Percentiles rank a stretch among this genome's conserved stretches.
Evolutionary conservation across 2,888 invertebrate species (phyloP).

Genomic region (Diaperis boleti): DNA sequence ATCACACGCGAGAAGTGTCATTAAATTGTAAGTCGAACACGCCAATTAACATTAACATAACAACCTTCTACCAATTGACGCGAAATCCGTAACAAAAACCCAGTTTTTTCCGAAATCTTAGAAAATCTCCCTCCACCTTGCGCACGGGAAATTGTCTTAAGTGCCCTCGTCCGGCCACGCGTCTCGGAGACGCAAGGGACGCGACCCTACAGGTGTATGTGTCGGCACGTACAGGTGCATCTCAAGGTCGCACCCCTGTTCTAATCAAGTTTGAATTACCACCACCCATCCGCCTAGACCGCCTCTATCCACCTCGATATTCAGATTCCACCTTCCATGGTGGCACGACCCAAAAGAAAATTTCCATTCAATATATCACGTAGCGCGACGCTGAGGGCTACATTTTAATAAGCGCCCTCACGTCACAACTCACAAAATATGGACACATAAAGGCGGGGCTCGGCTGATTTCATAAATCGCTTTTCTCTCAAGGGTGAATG

Average conservation of each 20-base stretch:
- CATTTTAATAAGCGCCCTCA: conserved; percentile 40
- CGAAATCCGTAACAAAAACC: not conserved
- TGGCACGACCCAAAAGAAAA: conserved; percentile 5
- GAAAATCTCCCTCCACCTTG: too few species aligned
- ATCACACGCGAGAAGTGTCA: too few species aligned
- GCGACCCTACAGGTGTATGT: conserved; percentile 57
- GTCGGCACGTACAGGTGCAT: conserved; percentile 62
- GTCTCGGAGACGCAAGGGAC: conserved; percentile 27
- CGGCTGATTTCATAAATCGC: conserved; percentile 28
- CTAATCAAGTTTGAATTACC: conserved; percentile 48
- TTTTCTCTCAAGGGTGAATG: conserved; percentile 28
- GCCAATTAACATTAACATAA: too few species aligned
- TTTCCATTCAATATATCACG: conserved; percentile 31
- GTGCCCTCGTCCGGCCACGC: conserved; percentile 33
- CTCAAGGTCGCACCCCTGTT: conserved; percentile 57
- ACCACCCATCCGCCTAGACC: conserved; percentile 11
- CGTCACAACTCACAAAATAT: conserved; percentile 55
- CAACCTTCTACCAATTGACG: too few species aligned
- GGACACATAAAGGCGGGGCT: conserved; percentile 57
- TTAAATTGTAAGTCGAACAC: too few species aligned
- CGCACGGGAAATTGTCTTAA: conserved; percentile 4
- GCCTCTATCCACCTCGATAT: conserved; percentile 7
- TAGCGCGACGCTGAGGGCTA: conserved; percentile 42
- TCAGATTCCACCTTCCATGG: conserved; percentile 18
- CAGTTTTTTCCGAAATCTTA: too few species aligned